A percentile compares a stretch with the other conserved stretches of the same genome.
Conservation (phyloP, 2,888 invertebrate species). For the Ganaspis brasiliensis region DNA sequence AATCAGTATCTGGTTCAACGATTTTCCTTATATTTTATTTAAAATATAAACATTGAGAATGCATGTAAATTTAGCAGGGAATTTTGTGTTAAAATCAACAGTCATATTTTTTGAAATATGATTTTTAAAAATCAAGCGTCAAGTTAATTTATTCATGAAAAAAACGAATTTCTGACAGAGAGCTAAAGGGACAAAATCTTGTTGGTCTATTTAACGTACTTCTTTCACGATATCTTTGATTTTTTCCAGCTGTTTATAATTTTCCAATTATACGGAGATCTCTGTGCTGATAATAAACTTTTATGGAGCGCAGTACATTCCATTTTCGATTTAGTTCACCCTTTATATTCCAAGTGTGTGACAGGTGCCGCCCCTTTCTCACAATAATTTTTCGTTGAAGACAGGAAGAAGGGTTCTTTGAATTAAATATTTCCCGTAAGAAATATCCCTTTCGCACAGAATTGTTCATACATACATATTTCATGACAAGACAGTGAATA, state of each 20-base stretch:
- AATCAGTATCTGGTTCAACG: no score
- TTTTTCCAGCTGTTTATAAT: background rate
- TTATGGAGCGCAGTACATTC: background rate
- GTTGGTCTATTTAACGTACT: no score
- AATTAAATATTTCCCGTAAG: slow-evolving; percentile 14
- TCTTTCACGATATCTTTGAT: no score
- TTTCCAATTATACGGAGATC: background rate
- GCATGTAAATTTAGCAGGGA: no score
- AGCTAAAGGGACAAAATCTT: no score
- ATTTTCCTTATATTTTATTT: no score
- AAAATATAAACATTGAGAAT: no score
- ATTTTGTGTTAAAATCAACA: no score
- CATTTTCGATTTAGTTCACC: slow-evolving; percentile 56
- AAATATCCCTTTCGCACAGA: background rate
- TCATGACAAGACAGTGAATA: background rate
- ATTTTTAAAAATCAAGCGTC: no score
- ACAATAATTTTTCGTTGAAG: slow-evolving; percentile 18
- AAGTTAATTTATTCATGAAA: no score
- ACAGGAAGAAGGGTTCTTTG: slow-evolving; percentile 33
- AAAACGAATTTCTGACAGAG: no score
- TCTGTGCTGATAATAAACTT: background rate
- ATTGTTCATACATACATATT: background rate
- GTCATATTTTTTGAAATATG: no score
- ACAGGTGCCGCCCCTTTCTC: slow-evolving; percentile 75
- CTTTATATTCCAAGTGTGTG: slow-evolving; percentile 62